Conservation (phyloP, 2,113 vertebrate genomes). For the Muntiacus muntjak region DNA sequence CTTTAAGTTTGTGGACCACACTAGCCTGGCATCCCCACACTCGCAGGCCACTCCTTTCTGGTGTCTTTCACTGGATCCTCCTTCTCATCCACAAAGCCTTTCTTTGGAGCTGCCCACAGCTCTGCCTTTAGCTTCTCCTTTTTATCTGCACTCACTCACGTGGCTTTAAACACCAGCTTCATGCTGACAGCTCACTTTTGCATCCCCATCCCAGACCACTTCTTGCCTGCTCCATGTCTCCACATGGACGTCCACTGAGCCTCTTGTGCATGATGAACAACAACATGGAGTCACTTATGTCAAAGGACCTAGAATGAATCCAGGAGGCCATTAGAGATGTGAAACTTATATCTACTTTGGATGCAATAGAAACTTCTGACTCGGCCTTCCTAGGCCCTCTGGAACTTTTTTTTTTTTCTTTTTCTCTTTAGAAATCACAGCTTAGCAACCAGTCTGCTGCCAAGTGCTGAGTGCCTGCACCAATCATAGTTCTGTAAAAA, state of each 20-base stretch:
- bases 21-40: not conserved
- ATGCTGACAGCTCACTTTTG: not conserved
- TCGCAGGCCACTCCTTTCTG: not conserved
- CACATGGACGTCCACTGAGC: rapidly evolving
- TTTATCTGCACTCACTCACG: not conserved
- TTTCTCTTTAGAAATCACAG: not conserved
- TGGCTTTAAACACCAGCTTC: not conserved
- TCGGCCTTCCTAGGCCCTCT: not conserved
- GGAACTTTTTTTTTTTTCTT: not conserved
- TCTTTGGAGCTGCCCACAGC: rapidly evolving
- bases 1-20: not conserved
- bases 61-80: not conserved
- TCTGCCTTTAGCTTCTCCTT: not conserved
- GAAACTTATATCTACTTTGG: not conserved
- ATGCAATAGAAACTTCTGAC: not conserved
- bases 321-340: not conserved
- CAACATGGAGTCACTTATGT: not conserved
- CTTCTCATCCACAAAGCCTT: not conserved
- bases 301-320: not conserved
- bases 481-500: not conserved
- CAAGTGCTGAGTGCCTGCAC: not conserved
- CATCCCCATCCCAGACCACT: not conserved
- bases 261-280: not conserved
- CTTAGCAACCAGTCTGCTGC: not conserved
- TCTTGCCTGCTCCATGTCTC: not conserved